Evolutionary conservation across 2,113 vertebrate species (phyloP).

Genomic region (Speoplatyrhinus poulsoni): DNA sequence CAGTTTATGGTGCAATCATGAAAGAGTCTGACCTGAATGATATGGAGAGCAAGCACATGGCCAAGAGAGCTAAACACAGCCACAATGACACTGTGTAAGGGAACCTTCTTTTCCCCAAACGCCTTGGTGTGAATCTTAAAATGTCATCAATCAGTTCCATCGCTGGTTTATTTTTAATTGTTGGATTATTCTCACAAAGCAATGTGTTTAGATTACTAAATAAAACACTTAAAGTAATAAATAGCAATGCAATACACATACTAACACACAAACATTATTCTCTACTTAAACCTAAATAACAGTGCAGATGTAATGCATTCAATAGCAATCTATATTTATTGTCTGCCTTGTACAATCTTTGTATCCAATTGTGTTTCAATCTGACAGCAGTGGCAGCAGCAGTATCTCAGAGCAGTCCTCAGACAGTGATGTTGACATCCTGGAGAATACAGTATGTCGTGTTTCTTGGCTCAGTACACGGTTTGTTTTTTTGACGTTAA

Average conservation of each 20-base stretch:
- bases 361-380: background rate
- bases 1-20: conserved; percentile 83
- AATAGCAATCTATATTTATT: background rate
- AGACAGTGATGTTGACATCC: conserved; percentile 75
- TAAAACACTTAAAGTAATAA: no score
- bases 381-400: conserved; percentile 69
- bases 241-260: background rate
- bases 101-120: background rate
- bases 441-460: conserved; percentile 78
- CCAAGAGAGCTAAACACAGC: conserved; percentile 82
- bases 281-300: no score
- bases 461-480: background rate
- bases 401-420: conserved; percentile 76
- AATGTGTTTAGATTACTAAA: no score
- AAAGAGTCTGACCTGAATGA: conserved; percentile 74
- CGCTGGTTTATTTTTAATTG: no score
- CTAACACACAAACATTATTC: background rate
- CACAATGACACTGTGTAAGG: conserved; percentile 79
- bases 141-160: background rate
- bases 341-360: background rate
- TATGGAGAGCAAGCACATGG: conserved; percentile 82
- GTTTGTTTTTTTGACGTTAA: background rate
- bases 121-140: background rate
- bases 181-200: no score
- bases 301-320: no score